These are phyloP conservation scores for Trachelus stipa DNA, from an alignment of 2,888 invertebrate genomes.

Conservation along the genomic window DNA sequence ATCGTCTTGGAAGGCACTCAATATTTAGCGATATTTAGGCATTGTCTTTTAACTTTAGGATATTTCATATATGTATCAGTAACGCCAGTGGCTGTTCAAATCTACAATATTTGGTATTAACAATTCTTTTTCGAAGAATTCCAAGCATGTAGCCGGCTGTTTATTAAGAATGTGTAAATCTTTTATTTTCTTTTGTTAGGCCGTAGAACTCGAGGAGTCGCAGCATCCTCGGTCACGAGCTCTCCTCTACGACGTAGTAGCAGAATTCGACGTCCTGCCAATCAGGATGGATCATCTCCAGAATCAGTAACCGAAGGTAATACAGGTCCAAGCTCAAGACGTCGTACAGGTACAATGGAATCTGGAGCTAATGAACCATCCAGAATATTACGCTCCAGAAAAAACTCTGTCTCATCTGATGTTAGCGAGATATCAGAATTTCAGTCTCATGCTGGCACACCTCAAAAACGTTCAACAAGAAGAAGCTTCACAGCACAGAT, in stretches of 20 bases:
- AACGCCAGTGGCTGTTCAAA: background rate
- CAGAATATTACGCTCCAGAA: background rate
- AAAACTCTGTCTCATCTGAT: background rate
- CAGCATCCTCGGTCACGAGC: background rate
- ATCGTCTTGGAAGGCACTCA: background rate
- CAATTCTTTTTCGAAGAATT: background rate
- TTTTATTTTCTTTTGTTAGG: background rate
- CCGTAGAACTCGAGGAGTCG: background rate
- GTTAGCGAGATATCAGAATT: background rate
- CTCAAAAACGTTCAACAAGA: background rate
- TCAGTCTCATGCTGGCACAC: background rate
- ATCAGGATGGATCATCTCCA: conserved; percentile 1
- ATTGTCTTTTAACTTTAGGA: background rate
- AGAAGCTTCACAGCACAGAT: background rate
- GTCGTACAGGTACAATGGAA: background rate
- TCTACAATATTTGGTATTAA: background rate
- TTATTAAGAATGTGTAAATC: background rate
- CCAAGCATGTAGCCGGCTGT: background rate
- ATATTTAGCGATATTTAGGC: background rate
- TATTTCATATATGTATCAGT: background rate
- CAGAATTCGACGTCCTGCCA: background rate
- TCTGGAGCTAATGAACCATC: background rate
- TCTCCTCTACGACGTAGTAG: background rate
- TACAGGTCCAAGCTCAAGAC: background rate
- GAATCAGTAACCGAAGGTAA: background rate